Base-by-base conservation (phyloP, 2,888 invertebrate species). In the Ephialtes manifestator region DNA sequence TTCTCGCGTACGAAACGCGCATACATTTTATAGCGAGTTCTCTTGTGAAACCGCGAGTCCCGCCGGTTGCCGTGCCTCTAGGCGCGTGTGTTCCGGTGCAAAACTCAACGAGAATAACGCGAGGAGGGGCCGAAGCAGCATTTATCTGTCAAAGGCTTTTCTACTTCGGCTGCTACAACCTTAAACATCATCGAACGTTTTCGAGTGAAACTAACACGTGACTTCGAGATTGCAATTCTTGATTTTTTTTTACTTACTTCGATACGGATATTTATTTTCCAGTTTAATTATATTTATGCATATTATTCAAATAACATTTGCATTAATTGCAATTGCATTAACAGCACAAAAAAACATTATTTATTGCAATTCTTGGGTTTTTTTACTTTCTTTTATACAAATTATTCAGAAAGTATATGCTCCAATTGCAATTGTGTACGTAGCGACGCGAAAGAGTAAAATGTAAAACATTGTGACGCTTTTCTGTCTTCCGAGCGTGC, bases 1-100 rank as follows among this genome's bases (percentile, higher is more conserved):
- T 85, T 71, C 83, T 70, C 71, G 80, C 65, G 46, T 35, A 70
- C 24, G 80, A 53, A 31, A 75, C 65, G 55, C 58, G 72, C 83
- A 87, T 86, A 85, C 83, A 87, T 87, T 87, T 86, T 87, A 86
- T 63, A 88, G 84, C 82, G 81, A 79, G 84, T 39, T 58, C 67
- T 58, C 77, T 68, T 68, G 71, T 53, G 58, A 39, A 10, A 39
- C 48, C 18, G 53, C 70, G 58, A 77, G 65, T 48, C 35, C 13
- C 84, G 71, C 31, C 15, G 51, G 24, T 63, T 80, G 48, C 46
- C 39, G 35, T 46, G 84, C 75, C 78, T 70, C 39, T 43, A 63
- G 78, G 78, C 70, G 4, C 35, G 18, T 39, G 18, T 39, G n/a
- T 81, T 74, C 63, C 78, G 78, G 55, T 71, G 80, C 74, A 58